Evolutionary conservation across 2,113 vertebrate genomes (phyloP).

Genomic region (Albula glossodonta): DNA sequence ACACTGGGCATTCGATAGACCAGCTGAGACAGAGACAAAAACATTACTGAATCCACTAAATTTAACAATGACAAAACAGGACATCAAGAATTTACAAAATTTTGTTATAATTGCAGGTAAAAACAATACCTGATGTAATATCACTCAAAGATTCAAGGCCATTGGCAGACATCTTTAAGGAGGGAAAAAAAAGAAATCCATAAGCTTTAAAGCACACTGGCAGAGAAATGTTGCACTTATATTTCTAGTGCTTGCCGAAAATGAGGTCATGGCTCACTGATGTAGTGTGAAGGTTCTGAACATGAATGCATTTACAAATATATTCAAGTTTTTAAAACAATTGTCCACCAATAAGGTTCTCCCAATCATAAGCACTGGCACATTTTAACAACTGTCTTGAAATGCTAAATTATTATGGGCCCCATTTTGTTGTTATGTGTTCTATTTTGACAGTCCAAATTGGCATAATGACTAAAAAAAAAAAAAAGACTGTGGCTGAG

Average conservation of each 20-base stretch:
- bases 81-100: not conserved
- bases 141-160: constrained; percentile 88
- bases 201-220: not conserved
- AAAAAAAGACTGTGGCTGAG: no score
- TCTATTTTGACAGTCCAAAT: no score
- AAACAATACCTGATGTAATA: constrained; percentile 82
- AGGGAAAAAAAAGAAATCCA: constrained; percentile 8
- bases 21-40: constrained; percentile 36
- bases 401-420: no score
- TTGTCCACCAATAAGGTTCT: not conserved
- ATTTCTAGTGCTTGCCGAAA: not conserved
- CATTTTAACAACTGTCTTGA: no score
- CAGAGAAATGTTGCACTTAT: not conserved
- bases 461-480: no score
- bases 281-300: not conserved
- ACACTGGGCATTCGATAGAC: constrained; percentile 71
- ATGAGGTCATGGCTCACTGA: not conserved
- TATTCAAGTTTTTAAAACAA: not conserved
- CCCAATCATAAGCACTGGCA: no score
- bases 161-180: constrained; percentile 78
- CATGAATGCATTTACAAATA: no score
- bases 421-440: no score
- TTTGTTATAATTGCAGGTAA: not conserved
- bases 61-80: not conserved
- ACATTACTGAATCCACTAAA: not conserved